Conservation (phyloP, 1,140 invertebrate species). For the Drosophila aff. region DNA sequence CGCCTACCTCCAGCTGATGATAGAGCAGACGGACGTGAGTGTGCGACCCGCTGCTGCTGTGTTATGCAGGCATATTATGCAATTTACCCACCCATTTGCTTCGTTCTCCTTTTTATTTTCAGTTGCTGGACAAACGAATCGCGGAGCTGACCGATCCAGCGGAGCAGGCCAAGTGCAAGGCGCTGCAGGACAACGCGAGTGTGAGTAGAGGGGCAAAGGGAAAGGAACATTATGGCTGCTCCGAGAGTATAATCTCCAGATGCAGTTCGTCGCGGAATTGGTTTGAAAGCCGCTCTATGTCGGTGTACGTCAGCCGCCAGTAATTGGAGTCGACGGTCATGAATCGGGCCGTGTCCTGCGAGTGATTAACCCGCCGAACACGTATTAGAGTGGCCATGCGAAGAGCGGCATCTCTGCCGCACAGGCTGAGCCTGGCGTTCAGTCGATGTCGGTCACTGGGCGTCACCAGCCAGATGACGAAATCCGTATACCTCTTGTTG, state of each 20-base stretch:
- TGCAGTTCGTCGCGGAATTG: conserved; percentile 61
- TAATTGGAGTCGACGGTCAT: conserved; percentile 39
- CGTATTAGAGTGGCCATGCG: conserved; percentile 4
- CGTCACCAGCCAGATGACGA: conserved; percentile 63
- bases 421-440: conserved; percentile 38
- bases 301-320: conserved; percentile 42
- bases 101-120: conserved; percentile 59
- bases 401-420: conserved; percentile 50
- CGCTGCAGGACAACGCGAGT: conserved; percentile 86
- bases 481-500: conserved; percentile 26
- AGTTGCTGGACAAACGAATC: conserved; percentile 90
- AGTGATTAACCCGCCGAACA: conserved; percentile 22
- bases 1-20: conserved; percentile 97
- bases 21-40: conserved; percentile 94
- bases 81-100: conserved; percentile 24
- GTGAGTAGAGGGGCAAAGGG: conserved; percentile 52
- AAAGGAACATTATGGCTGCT: background rate
- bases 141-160: conserved; percentile 88
- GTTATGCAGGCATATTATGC: conserved; percentile 34
- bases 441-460: conserved; percentile 32
- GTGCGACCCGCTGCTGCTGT: background rate
- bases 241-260: conserved; percentile 44
- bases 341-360: conserved; percentile 24
- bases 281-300: conserved; percentile 53
- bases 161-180: conserved; percentile 89